phyloP scores from a whole-genome alignment of 2,888 invertebrate species.

The Altica lythri region DNA sequence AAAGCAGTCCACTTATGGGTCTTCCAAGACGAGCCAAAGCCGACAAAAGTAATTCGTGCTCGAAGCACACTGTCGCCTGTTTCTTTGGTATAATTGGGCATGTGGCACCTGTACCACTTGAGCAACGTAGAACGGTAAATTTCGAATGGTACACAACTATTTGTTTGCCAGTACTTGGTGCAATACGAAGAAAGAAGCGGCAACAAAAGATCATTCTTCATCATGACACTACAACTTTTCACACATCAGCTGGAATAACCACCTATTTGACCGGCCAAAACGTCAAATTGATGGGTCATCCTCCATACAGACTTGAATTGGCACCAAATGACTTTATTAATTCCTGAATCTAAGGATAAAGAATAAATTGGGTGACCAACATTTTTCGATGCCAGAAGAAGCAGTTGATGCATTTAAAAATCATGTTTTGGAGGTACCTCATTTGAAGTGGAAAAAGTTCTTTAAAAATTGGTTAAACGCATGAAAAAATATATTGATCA shows the following conservation, averaged over 20 bases:
- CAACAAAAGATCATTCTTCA: background rate
- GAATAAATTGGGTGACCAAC: conserved; percentile 37
- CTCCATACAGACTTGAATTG: conserved; percentile 33
- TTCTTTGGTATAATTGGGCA: conserved; percentile 33
- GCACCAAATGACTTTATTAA: conserved; percentile 40
- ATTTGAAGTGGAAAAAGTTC: conserved; percentile 23
- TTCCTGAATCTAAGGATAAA: conserved; percentile 38
- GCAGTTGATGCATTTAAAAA: conserved; percentile 38
- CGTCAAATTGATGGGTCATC: conserved; percentile 32
- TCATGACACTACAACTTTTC: too few relatives aligned
- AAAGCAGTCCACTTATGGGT: conserved; percentile 32
- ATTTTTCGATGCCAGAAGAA: conserved; percentile 38
- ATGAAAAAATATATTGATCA: conserved; percentile 28
- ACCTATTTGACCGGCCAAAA: background rate
- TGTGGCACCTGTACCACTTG: conserved; percentile 30
- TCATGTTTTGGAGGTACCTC: conserved; percentile 37
- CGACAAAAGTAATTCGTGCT: conserved; percentile 36
- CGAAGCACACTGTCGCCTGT: conserved; percentile 44
- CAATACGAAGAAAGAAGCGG: conserved; percentile 38
- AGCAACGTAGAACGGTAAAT: conserved; percentile 39
- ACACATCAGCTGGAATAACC: background rate
- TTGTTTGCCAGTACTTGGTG: conserved; percentile 37
- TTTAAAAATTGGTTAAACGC: conserved; percentile 18
- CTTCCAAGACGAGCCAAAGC: conserved; percentile 36
- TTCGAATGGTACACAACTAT: conserved; percentile 42